A percentile compares a stretch with the other conserved stretches of the same genome.
These are phyloP conservation scores for Zoanthus solanderi DNA, from an alignment of 92 coral and sea anemone species.

Conservation along the genomic window DNA sequence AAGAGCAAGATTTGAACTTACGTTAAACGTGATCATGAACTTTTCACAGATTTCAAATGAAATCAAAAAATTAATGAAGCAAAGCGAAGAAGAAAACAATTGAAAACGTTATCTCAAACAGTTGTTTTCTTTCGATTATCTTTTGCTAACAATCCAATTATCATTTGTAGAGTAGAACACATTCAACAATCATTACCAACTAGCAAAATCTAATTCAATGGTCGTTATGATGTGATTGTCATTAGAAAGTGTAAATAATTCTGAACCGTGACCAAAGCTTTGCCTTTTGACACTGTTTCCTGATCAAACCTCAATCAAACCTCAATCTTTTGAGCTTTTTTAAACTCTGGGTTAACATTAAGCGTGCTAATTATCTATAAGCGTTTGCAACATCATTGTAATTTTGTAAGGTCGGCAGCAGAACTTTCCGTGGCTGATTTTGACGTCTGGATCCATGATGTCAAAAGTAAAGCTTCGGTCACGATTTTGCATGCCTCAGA, in stretches of 20 bases:
- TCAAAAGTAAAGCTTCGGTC: constrained; percentile 7
- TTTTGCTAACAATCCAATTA: neutral
- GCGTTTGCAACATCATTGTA: neutral
- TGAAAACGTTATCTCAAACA: too few species aligned
- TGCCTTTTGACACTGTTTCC: neutral
- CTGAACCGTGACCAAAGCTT: neutral
- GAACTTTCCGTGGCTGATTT: neutral
- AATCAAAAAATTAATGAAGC: neutral
- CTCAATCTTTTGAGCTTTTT: neutral
- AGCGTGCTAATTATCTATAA: neutral
- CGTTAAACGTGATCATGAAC: neutral
- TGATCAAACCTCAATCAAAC: neutral
- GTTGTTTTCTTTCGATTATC: neutral
- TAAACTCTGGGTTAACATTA: neutral
- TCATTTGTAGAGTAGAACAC: neutral
- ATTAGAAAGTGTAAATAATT: neutral
- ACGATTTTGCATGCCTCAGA: constrained; percentile 37
- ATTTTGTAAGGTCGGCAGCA: neutral
- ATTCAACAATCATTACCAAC: neutral
- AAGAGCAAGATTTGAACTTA: neutral
- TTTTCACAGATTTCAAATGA: neutral
- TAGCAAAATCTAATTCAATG: neutral
- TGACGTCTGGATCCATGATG: neutral
- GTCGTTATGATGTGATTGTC: neutral
- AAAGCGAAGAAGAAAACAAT: neutral